Evolutionary conservation across 53 echinoderm and acorn worm genomes (phyloP).

Genomic region (Astropecten irregularis): DNA sequence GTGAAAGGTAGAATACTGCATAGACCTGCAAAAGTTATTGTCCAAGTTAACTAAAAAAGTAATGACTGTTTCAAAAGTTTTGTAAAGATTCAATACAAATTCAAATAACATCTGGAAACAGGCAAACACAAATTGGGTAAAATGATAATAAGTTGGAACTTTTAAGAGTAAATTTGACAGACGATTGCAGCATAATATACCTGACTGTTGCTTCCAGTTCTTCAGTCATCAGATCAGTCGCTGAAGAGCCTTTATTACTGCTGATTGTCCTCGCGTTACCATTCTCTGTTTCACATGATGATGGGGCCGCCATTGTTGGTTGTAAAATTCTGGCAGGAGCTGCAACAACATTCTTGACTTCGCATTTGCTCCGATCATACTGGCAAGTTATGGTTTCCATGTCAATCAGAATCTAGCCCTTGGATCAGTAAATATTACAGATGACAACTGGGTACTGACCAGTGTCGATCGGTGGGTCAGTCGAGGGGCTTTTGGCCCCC

Average conservation of each 20-base stretch:
- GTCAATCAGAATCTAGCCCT: background rate
- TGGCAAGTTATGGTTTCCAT: conserved; percentile 17
- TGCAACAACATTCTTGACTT: background rate
- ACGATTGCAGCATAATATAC: too few relatives aligned
- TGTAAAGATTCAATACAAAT: too few relatives aligned
- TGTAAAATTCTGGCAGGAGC: conserved; percentile 1
- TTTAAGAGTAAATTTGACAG: too few relatives aligned
- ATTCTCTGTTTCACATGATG: too few relatives aligned
- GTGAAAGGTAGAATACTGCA: too few relatives aligned
- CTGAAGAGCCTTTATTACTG: conserved; percentile 10
- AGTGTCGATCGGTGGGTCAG: conserved; percentile 45
- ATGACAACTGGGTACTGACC: background rate
- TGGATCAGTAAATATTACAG: background rate
- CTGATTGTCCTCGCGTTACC: background rate
- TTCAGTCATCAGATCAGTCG: conserved; percentile 49
- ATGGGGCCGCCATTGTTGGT: conserved; percentile 41
- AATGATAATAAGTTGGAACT: too few relatives aligned
- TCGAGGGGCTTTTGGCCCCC: conserved; percentile 58
- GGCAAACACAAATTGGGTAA: too few relatives aligned
- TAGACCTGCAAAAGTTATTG: too few relatives aligned
- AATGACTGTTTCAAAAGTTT: too few relatives aligned
- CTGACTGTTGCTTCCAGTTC: conserved; percentile 47
- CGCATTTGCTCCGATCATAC: conserved; percentile 1
- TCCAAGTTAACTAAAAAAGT: too few relatives aligned
- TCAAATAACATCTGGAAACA: too few relatives aligned